Conservation (phyloP, 92 coral and sea anemone genomes). For the Actinostola sp. region DNA sequence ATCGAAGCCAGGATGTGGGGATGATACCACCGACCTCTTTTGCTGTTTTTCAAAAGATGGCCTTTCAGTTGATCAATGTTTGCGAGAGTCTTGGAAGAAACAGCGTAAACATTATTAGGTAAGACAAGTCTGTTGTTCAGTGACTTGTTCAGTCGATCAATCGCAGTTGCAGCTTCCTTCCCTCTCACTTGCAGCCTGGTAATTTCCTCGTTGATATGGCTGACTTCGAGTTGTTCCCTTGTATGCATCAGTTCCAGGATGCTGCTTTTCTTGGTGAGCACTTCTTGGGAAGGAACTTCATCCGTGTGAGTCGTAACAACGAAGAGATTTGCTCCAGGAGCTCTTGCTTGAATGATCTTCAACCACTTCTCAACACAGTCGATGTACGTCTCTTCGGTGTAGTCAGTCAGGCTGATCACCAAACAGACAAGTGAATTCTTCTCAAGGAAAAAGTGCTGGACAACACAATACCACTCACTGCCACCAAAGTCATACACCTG, state of each 20-base stretch:
- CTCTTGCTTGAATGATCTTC: conserved; percentile 51
- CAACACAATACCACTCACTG: conserved; percentile 52
- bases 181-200: background rate
- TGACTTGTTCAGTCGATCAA: conserved; percentile 10
- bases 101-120: conserved; percentile 43
- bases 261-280: background rate
- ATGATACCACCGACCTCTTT: conserved; percentile 50
- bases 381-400: conserved; percentile 34
- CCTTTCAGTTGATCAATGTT: conserved; percentile 34
- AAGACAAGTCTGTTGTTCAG: conserved; percentile 28
- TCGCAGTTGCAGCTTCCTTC: conserved; percentile 1
- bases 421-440: conserved; percentile 53
- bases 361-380: conserved; percentile 66
- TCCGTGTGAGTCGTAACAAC: conserved; percentile 66
- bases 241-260: conserved; percentile 19
- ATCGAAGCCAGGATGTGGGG: conserved; percentile 54
- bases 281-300: conserved; percentile 9
- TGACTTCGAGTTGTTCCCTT: conserved; percentile 13
- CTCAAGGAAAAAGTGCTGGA: conserved; percentile 69
- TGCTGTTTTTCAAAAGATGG: conserved; percentile 39
- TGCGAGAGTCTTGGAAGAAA: conserved; percentile 59
- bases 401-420: conserved; percentile 50
- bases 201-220: conserved; percentile 3
- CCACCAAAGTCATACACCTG: conserved; percentile 72
- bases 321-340: conserved; percentile 55